Conservation (phyloP, 2,888 invertebrate species). For the Stratiomys singularior region DNA sequence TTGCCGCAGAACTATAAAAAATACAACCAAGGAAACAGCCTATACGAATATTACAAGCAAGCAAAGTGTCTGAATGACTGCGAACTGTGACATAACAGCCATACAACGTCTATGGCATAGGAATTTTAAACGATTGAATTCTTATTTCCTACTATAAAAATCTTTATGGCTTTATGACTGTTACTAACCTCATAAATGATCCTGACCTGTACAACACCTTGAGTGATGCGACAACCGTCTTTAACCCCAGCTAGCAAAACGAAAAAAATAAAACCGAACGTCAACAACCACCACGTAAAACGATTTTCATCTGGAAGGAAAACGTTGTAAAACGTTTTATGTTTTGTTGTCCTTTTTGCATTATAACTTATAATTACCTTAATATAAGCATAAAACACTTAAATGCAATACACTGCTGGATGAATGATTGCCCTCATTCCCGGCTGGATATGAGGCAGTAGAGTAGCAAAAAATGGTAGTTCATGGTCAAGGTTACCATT, state of each 20-base stretch:
- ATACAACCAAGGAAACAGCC: too few species aligned
- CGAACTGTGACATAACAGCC: conserved; percentile 21
- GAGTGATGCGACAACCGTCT: not conserved
- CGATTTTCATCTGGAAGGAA: not conserved
- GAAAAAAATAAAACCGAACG: too few species aligned
- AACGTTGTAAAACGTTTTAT: conserved; percentile 43
- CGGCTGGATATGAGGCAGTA: not conserved
- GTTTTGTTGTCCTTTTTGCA: conserved; percentile 42
- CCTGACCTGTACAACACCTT: conserved; percentile 42
- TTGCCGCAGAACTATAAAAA: conserved; percentile 15
- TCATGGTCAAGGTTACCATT: conserved; percentile 29
- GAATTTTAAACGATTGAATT: conserved; percentile 45
- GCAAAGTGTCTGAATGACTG: conserved; percentile 10
- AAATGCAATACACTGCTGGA: conserved; percentile 7
- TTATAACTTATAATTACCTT: conserved; percentile 29
- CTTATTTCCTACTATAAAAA: conserved; percentile 49
- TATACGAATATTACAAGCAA: too few species aligned
- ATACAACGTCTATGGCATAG: conserved; percentile 2
- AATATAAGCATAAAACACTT: conserved; percentile 39
- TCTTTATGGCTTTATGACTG: conserved; percentile 50
- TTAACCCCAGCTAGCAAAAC: not conserved
- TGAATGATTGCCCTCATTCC: not conserved
- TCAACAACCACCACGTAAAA: not conserved
- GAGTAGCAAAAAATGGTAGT: conserved; percentile 19
- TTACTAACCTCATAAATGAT: conserved; percentile 50